Conservation (phyloP, 1,140 invertebrate genomes). For the Caerostris darwini region DNA sequence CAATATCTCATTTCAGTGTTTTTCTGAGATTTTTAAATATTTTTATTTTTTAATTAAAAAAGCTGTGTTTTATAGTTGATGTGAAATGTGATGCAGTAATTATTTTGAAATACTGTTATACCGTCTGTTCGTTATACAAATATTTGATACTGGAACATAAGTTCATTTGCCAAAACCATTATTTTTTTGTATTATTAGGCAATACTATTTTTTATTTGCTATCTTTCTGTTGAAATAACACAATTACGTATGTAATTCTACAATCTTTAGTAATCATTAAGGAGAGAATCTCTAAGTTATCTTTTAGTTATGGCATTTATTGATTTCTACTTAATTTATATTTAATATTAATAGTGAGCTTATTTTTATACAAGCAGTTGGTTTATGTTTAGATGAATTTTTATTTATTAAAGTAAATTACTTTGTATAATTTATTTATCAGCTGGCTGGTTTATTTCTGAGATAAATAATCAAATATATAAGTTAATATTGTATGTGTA, state of each 20-base stretch:
- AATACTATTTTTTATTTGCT: too few species aligned
- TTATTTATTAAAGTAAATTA: background rate
- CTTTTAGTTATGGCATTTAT: background rate
- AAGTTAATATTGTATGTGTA: background rate
- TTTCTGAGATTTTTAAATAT: background rate
- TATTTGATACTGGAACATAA: too few species aligned
- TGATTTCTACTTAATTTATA: constrained; percentile 3
- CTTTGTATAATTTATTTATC: background rate
- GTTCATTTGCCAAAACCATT: too few species aligned
- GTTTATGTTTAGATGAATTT: background rate
- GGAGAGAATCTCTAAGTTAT: background rate
- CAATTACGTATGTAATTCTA: too few species aligned
- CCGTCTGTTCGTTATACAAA: too few species aligned
- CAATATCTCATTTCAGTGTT: background rate
- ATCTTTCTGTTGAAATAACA: too few species aligned
- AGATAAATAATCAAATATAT: background rate
- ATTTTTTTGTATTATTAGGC: too few species aligned
- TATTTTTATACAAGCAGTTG: background rate
- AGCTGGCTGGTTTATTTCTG: background rate
- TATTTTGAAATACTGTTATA: too few species aligned
- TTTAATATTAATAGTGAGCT: constrained; percentile 21
- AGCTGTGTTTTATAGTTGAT: too few species aligned
- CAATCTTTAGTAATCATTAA: background rate
- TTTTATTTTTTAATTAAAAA: background rate
- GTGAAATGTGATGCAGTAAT: too few species aligned